A percentile compares a stretch with the other conserved stretches of the same genome.
Evolutionary conservation across 2,113 vertebrate species (phyloP).

Genomic region (Nibea coibor): DNA sequence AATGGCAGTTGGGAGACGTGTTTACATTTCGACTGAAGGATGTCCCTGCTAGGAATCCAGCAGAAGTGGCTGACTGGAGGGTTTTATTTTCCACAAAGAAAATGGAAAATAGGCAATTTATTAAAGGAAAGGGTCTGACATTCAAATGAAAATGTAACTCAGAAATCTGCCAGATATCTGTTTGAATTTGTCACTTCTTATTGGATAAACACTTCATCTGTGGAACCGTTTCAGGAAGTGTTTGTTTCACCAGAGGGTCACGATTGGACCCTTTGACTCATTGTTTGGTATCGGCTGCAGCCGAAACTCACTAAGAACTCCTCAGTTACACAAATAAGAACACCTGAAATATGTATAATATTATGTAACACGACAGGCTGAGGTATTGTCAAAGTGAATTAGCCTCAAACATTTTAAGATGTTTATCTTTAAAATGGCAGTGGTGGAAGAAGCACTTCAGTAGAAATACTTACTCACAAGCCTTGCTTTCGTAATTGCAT

Average conservation of each 20-base stretch:
- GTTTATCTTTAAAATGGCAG: neutral
- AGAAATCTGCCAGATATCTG: constrained; percentile 51
- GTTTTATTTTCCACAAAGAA: constrained; percentile 15
- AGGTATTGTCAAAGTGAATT: neutral
- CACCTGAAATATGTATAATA: neutral
- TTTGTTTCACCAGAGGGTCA: neutral
- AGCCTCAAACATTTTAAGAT: too few species aligned
- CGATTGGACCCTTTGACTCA: neutral
- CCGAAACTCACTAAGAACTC: neutral
- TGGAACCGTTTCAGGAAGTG: neutral
- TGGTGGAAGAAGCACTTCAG: neutral
- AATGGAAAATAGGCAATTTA: constrained; percentile 51
- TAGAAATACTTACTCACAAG: neutral
- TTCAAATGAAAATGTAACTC: constrained; percentile 60
- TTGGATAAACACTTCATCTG: constrained; percentile 38
- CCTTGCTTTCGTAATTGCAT: neutral
- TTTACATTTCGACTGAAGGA: constrained; percentile 51
- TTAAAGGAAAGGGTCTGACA: constrained; percentile 44
- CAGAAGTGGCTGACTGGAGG: constrained; percentile 7
- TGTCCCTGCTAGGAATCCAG: constrained; percentile 50
- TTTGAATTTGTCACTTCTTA: constrained; percentile 49
- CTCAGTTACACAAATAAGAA: neutral
- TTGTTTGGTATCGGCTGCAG: neutral
- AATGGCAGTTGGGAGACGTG: constrained; percentile 49
- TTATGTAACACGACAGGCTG: neutral